A percentile compares a stretch with the other conserved stretches of the same genome.
Conservation (phyloP, 2,113 vertebrate species). For the Pseudolaguvia tuberculata region DNA sequence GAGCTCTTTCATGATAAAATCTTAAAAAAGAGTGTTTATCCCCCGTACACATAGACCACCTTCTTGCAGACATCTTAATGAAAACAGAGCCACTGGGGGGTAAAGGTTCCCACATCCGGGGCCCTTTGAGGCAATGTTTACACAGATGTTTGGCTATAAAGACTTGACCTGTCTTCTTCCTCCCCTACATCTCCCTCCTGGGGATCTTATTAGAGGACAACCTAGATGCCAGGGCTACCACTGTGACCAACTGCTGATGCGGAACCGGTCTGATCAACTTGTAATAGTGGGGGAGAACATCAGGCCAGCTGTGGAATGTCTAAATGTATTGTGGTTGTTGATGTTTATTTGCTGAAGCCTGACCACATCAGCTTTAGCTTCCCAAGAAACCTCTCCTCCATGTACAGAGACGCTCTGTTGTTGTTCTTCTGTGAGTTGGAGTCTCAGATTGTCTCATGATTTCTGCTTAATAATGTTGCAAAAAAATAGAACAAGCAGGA, state of each 20-base stretch:
- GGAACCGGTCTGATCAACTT: slow-evolving; percentile 39
- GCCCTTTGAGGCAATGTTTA: slow-evolving; percentile 66
- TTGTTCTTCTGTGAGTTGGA: neutral
- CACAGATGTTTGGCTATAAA: slow-evolving; percentile 68
- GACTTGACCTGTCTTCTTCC: slow-evolving; percentile 46
- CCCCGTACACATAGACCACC: slow-evolving; percentile 39
- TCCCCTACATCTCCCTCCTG: slow-evolving; percentile 47
- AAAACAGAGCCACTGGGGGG: slow-evolving; percentile 50
- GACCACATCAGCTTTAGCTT: slow-evolving; percentile 39
- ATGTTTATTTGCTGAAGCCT: slow-evolving; percentile 46
- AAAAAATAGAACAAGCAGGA: too few relatives aligned
- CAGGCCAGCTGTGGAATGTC: slow-evolving; percentile 52
- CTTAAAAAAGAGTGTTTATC: slow-evolving; percentile 32
- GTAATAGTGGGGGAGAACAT: slow-evolving; percentile 37
- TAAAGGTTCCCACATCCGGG: slow-evolving; percentile 51
- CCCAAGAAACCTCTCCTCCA: slow-evolving; percentile 3
- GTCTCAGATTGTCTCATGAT: neutral
- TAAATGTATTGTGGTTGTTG: slow-evolving; percentile 40
- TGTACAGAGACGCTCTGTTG: neutral
- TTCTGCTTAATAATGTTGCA: too few relatives aligned
- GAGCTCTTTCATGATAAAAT: slow-evolving; percentile 48
- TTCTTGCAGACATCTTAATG: slow-evolving; percentile 38
- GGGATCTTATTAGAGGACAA: slow-evolving; percentile 49
- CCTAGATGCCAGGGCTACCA: slow-evolving; percentile 48
- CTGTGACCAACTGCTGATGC: slow-evolving; percentile 51